Conservation (phyloP, 2,888 invertebrate genomes). For the Eupithecia pulchellata region DNA sequence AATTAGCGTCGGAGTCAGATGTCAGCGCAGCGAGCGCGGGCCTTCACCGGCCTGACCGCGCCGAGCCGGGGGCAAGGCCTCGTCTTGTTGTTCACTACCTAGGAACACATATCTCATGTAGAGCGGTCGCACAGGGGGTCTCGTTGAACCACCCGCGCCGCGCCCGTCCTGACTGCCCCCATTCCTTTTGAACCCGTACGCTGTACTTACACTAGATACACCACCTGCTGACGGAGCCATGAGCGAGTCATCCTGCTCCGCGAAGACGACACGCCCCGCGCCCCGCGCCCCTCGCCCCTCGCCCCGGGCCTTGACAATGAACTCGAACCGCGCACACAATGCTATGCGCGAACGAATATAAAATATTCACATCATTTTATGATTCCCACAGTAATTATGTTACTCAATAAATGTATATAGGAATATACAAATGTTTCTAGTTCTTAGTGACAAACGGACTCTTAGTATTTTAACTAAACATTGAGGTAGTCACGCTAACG, state of each 20-base stretch:
- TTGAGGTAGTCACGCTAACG: too few species aligned
- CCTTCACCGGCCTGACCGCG: conserved; percentile 12
- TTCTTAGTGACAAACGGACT: too few species aligned
- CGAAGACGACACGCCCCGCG: neutral
- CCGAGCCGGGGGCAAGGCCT: neutral
- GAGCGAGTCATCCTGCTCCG: too few species aligned
- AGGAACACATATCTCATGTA: neutral
- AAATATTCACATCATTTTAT: neutral
- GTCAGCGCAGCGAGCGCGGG: neutral
- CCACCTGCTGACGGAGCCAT: too few species aligned
- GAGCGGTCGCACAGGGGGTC: too few species aligned
- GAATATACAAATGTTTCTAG: neutral
- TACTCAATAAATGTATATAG: neutral
- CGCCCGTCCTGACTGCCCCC: too few species aligned
- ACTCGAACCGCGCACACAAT: neutral
- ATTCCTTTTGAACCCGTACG: too few species aligned
- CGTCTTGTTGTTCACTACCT: neutral
- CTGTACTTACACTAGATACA: too few species aligned
- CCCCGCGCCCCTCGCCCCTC: neutral
- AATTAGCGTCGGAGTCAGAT: conserved; percentile 24
- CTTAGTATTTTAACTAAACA: too few species aligned
- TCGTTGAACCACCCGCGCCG: too few species aligned
- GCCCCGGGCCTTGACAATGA: too few species aligned
- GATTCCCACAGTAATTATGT: neutral
- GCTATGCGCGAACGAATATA: neutral